Evolutionary conservation across 2,888 invertebrate species (phyloP), one percentile per base, ranked within the genome.

Genomic region (Bedellia somnulentella): DNA sequence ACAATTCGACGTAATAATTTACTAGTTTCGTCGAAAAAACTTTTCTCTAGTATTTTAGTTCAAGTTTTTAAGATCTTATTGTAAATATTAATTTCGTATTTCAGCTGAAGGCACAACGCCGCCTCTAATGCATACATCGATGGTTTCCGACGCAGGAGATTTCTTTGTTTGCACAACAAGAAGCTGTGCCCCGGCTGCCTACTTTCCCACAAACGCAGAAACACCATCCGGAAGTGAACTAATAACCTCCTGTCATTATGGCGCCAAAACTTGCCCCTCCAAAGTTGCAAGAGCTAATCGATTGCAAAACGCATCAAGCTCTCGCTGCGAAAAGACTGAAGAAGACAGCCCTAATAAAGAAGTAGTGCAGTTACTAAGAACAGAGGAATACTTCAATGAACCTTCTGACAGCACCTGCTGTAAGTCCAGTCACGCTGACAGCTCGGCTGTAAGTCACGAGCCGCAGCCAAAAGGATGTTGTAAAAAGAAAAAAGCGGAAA

Each of bases 161-260:
- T 45, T 61, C 29, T 70, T 68, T 44, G 54, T 62, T 36, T 75
- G 73, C 34, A 66, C 57, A 36, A 73, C 71, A 3, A 57, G 70
- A 33, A 60, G 60, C 21, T 73, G 73, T 49, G 70, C 67, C 33
- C 71, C 73, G 0, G 68, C 73, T 0, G 70, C 71, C 40, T 71
- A 73, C 47, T 68, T 64, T 50, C 59, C 57, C 8, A 59, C 67
- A 25, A 45, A 52, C 0, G 48, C 61, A 0, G 47, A 49, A 29
- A 57, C 51, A 16, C 49, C 46, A 34, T 40, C 45, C 13, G 32
- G 39, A 4, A 39, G 39, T 42, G n/a, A n/a, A n/a, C n/a, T n/a
- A n/a, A n/a, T n/a, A n/a, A 47, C 57, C 26, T 55, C 62, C 1
- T 75, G 73, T 42, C 52, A 46, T 38, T 75, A 60, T 39, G 73